phyloP scores from a whole-genome alignment of 2,797 vertebrate species.

The Siniperca undulata region DNA sequence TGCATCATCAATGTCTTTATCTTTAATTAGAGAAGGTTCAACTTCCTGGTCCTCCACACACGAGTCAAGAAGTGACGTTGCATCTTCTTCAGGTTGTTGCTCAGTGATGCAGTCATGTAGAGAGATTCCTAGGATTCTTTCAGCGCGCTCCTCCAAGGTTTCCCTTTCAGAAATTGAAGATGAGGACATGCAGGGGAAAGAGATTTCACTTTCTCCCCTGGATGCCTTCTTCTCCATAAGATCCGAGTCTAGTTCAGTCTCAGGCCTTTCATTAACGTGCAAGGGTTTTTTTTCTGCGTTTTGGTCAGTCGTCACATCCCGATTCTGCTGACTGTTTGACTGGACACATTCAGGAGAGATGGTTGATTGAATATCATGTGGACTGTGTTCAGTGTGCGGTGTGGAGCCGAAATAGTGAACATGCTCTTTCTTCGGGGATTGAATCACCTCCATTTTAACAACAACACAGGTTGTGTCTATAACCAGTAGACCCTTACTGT shows the following conservation, averaged over 20 bases:
- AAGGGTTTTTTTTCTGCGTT: slow-evolving; percentile 28
- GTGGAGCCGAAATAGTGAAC: slow-evolving; percentile 73
- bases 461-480: slow-evolving; percentile 82
- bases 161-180: slow-evolving; percentile 52
- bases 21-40: slow-evolving; percentile 1
- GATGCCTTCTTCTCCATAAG: slow-evolving; percentile 25
- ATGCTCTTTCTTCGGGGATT: slow-evolving; percentile 79
- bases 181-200: neutral
- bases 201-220: slow-evolving; percentile 26
- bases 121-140: slow-evolving; percentile 76
- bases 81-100: slow-evolving; percentile 30
- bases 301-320: slow-evolving; percentile 32
- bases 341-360: slow-evolving; percentile 14
- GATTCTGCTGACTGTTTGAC: slow-evolving; percentile 30
- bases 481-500: slow-evolving; percentile 66
- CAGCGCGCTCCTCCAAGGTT: slow-evolving; percentile 67
- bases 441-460: slow-evolving; percentile 82
- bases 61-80: neutral
- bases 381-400: slow-evolving; percentile 36
- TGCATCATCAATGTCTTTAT: neutral
- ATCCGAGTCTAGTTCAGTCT: slow-evolving; percentile 23
- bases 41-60: slow-evolving; percentile 19
- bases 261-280: slow-evolving; percentile 6
- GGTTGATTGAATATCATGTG: slow-evolving; percentile 10
- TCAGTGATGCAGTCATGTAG: slow-evolving; percentile 47